Percentiles rank a stretch among this genome's conserved stretches.
phyloP scores from a whole-genome alignment of 2,888 invertebrate species.

The Ophion ellenae region DNA sequence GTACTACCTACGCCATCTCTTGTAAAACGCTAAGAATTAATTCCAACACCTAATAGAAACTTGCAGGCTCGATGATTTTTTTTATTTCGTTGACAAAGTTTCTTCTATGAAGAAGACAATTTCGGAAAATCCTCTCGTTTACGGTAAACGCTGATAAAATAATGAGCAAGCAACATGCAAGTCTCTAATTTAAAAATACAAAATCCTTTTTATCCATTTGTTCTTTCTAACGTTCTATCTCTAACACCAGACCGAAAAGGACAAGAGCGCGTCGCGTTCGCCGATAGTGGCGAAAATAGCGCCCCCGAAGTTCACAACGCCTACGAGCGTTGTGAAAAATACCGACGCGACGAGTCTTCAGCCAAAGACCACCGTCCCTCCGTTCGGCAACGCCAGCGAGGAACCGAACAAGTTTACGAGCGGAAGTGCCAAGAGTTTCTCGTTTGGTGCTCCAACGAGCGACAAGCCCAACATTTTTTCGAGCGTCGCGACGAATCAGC shows the following conservation, averaged over 20 bases:
- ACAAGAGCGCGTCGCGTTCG: slow-evolving; percentile 11
- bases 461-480: slow-evolving; percentile 33
- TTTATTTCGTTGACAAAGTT: too few species aligned
- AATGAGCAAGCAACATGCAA: too few species aligned
- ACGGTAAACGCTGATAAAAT: too few species aligned
- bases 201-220: too few species aligned
- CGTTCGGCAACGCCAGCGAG: not conserved
- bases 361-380: not conserved
- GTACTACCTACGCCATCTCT: too few species aligned
- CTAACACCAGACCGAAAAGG: not conserved
- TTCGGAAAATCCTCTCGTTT: too few species aligned
- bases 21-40: too few species aligned
- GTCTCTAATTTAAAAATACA: too few species aligned
- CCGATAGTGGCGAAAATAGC: slow-evolving; percentile 55
- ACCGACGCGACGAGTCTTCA: not conserved
- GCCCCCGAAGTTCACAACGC: slow-evolving; percentile 51
- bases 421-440: slow-evolving; percentile 9
- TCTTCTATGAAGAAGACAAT: too few species aligned
- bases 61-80: too few species aligned
- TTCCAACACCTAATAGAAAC: too few species aligned
- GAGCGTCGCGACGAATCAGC: not conserved
- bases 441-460: slow-evolving; percentile 25
- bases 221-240: not conserved
- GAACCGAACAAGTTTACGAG: slow-evolving; percentile 33
- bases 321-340: not conserved